Conservation (phyloP, 2,113 vertebrate species). For the Psilopogon haemacephalus region DNA sequence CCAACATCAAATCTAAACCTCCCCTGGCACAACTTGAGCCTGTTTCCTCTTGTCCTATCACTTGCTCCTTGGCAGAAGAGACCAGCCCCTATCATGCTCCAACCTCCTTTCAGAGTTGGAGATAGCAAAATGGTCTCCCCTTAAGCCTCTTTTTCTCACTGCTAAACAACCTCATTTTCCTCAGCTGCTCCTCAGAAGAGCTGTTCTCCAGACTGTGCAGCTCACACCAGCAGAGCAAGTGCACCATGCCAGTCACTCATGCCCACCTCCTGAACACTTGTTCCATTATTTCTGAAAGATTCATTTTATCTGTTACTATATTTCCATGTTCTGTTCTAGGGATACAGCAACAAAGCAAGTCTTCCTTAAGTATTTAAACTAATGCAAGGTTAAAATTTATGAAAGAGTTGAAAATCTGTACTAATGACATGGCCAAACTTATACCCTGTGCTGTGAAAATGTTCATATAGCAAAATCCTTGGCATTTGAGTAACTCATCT, state of each 20-base stretch:
- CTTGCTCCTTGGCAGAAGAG: neutral
- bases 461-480: neutral
- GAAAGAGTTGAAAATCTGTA: neutral
- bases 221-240: neutral
- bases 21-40: neutral
- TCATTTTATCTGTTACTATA: neutral
- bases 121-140: no score
- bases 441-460: neutral
- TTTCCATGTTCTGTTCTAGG: neutral
- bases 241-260: neutral
- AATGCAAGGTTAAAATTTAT: neutral
- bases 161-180: no score
- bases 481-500: neutral
- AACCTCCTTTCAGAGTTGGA: neutral
- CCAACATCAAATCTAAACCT: neutral
- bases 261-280: neutral
- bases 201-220: neutral
- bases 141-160: no score
- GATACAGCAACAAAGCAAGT: neutral
- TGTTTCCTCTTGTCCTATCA: neutral
- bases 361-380: neutral
- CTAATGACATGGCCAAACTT: neutral
- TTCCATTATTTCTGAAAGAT: neutral
- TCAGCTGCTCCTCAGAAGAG: no score
- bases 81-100: neutral